phyloP scores from a whole-genome alignment of 2,797 vertebrate genomes.

The Melanotaenia trifasciata region DNA sequence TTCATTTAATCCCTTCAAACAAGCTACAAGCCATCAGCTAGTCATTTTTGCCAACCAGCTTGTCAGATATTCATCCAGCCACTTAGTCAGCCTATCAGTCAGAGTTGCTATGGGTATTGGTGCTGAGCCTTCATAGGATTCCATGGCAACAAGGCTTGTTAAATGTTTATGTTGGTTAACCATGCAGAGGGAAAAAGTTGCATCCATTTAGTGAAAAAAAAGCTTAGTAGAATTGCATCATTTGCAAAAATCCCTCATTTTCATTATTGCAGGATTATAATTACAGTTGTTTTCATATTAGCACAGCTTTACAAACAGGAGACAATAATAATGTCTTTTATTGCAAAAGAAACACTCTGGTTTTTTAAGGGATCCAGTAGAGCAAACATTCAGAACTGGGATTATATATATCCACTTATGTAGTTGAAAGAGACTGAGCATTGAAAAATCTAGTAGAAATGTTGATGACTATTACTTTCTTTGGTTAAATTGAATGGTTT shows the following conservation, averaged over 20 bases:
- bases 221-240: slow-evolving; percentile 10
- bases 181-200: slow-evolving; percentile 25
- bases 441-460: not conserved
- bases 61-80: slow-evolving; percentile 64
- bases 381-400: not conserved
- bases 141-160: slow-evolving; percentile 71
- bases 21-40: slow-evolving; percentile 36
- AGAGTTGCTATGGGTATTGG: slow-evolving; percentile 60
- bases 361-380: slow-evolving; percentile 1
- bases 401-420: not conserved
- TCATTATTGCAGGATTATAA: slow-evolving; percentile 27
- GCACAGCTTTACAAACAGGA: slow-evolving; percentile 17
- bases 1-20: slow-evolving; percentile 66
- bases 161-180: slow-evolving; percentile 64
- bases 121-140: slow-evolving; percentile 44
- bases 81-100: slow-evolving; percentile 61
- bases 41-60: slow-evolving; percentile 47
- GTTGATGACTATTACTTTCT: not conserved
- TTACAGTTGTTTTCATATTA: slow-evolving; percentile 8
- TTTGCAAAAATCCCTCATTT: not conserved
- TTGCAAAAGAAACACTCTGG: slow-evolving; percentile 15
- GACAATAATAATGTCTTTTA: slow-evolving; percentile 31
- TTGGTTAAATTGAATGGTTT: not conserved
- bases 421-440: not conserved
- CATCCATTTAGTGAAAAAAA: slow-evolving; percentile 10